Evolutionary conservation across 2,797 vertebrate genomes (phyloP), one percentile per base, ranked within the genome.

Genomic region (Vultur gryphus): DNA sequence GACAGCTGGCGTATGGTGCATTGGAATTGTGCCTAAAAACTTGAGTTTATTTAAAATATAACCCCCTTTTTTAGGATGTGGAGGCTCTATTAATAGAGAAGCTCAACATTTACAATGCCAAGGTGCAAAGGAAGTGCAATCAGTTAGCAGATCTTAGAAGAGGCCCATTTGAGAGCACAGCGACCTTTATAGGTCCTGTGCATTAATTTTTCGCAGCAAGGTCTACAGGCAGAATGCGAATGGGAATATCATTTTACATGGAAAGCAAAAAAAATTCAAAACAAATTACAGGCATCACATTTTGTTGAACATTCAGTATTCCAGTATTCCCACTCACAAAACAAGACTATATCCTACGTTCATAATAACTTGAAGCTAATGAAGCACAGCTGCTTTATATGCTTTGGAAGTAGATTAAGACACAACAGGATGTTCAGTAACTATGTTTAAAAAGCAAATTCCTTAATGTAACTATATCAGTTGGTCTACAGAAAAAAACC

Each of bases 311-410:
- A 31, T 73, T 89, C 70, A 77, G 33, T 77, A 95, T 95, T 85
- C 71, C 70, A 77, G 33, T 77, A 95, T 95, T 85, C 71, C 44
- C 59, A 85, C 59, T 93, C 86, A 91, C 23, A n/a, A 70, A 87
- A 72, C 59, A 90, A 66, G 75, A 46, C 65, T 62, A 43, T 43
- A 84, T 89, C 89, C 87, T 95, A 9, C 9, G 4, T 84, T 94
- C 72, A 64, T 85, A 95, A 92, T 73, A 95, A 96, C 37, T 90
- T 87, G 89, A 93, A 62, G 67, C 66, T 97, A 96, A 96, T 86
- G 79, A 96, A 96, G 85, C 52, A 82, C 84, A 87, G 59, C 35
- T 92, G 93, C 79, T 96, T 93, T 90, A 87, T 57, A 75, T 55
- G 41, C 66, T 93, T 94, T 84, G 94, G 57, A 94, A 91, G 92